These are phyloP conservation scores for Standfussiana lucernea DNA, from an alignment of 2,888 invertebrate genomes.

Conservation along the genomic window DNA sequence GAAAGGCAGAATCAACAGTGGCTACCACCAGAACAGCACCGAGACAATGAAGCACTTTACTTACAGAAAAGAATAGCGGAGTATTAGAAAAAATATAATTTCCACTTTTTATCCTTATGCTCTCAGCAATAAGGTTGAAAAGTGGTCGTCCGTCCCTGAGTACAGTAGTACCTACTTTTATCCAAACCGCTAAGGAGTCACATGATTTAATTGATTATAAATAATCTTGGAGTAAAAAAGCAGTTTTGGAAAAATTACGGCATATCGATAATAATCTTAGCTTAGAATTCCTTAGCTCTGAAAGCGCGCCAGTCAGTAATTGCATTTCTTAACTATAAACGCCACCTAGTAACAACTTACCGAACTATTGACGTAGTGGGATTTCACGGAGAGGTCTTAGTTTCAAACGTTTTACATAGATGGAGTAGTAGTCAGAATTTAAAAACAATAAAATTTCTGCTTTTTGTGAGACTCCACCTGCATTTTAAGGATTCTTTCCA, in stretches of 20 bases:
- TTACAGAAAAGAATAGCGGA: too few species aligned
- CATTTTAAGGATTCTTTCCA: too few species aligned
- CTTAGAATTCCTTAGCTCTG: background rate
- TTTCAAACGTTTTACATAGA: conserved; percentile 18
- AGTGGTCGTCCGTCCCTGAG: too few species aligned
- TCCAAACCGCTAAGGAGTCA: too few species aligned
- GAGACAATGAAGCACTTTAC: too few species aligned
- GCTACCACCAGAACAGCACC: too few species aligned
- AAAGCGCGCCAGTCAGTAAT: background rate
- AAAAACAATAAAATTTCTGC: background rate
- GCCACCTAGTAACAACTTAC: conserved; percentile 28
- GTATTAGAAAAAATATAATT: too few species aligned
- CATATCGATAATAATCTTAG: background rate
- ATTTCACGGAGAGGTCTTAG: background rate
- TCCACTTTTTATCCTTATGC: too few species aligned
- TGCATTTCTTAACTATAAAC: background rate
- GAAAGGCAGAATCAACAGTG: too few species aligned
- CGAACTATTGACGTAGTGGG: background rate
- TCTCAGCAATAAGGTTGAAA: too few species aligned
- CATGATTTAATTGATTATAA: background rate
- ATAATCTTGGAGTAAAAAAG: background rate
- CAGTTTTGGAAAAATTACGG: background rate
- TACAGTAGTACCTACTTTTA: too few species aligned
- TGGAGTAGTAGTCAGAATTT: background rate
- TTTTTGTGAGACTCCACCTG: background rate